Evolutionary conservation across 1,140 invertebrate genomes (phyloP), one percentile per base, ranked within the genome.

Genomic region (Drosophila lowei): DNA sequence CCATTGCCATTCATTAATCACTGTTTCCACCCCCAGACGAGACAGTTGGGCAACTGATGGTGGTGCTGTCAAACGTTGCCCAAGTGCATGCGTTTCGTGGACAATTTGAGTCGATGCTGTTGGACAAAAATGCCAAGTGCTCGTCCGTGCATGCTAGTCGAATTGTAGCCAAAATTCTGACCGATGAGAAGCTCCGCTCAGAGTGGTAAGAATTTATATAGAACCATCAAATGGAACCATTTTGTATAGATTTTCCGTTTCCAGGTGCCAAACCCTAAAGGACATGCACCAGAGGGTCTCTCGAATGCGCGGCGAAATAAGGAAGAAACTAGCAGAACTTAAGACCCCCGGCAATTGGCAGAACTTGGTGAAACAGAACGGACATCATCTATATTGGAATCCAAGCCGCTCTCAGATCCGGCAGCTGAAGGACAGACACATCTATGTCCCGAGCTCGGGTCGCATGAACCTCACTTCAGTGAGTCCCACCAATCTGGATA

Each of bases 331-430:
- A 41, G 92, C 81, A 71, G 93, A 93, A 72, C 85, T 98, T 15
- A 94, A 94, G 50, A 98, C 97, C 1, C 97, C 98, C n/a, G 98
- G 98, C 68, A 95, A 92, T 66, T 99, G 98, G 98, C 95, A 97
- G 74, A 98, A 99, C 91, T 97, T 99, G 68, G 95, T 96, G 5
- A 92, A 94, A 48, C 98, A 99, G 93, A 98, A 97, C 91, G 98
- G 98, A 72, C 97, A 99, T 95, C 99, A 99, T 92, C 97, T 97
- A 0, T 99, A 97, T 91, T 99, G 98, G 52, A 98, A 98, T 46
- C 93, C 99, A 4, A 95, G 90, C 78, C 91, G 95, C 96, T 92
- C 93, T 91, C 56, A 94, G 95, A 93, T 71, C 91, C 92, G 49
- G 97, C 98, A 94, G 91, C 93, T 98, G 58, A 93, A 95, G 8